These are phyloP conservation scores for Microctenopoma steveboyesi DNA, from an alignment of 2,797 vertebrate species.

Conservation along the genomic window DNA sequence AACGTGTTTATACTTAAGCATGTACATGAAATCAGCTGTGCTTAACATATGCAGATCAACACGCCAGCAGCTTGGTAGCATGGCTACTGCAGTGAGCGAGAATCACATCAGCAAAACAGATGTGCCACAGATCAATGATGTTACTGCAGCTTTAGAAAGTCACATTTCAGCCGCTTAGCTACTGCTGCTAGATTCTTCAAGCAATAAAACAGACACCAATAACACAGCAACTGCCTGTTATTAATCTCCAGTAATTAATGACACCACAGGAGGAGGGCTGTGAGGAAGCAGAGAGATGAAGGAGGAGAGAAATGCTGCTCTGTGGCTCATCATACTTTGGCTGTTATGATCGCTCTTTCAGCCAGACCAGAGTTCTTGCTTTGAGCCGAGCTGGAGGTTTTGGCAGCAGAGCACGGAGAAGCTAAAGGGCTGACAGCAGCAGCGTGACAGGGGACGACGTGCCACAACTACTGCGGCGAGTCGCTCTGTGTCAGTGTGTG, in stretches of 20 bases:
- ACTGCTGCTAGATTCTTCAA: not conserved
- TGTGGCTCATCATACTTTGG: conserved; percentile 58
- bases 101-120: too few relatives aligned
- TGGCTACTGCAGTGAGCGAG: too few relatives aligned
- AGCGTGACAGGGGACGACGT: conserved; percentile 46
- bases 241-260: conserved; percentile 33
- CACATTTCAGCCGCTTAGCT: conserved; percentile 5
- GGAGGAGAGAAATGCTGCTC: conserved; percentile 27
- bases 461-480: conserved; percentile 55
- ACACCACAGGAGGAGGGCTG: conserved; percentile 3
- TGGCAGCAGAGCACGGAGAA: conserved; percentile 50
- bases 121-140: too few relatives aligned
- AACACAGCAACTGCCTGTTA: not conserved
- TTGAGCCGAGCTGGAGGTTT: conserved; percentile 63
- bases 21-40: too few relatives aligned
- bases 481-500: conserved; percentile 28
- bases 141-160: conserved; percentile 24
- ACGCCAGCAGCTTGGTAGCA: too few relatives aligned
- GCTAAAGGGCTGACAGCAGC: conserved; percentile 75
- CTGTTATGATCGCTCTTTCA: conserved; percentile 30
- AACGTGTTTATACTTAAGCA: too few relatives aligned
- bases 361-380: conserved; percentile 61
- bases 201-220: conserved; percentile 27
- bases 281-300: not conserved
- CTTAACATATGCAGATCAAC: too few relatives aligned